Conservation (phyloP, 2,888 invertebrate genomes). For the Ichneumoninae sp. region DNA sequence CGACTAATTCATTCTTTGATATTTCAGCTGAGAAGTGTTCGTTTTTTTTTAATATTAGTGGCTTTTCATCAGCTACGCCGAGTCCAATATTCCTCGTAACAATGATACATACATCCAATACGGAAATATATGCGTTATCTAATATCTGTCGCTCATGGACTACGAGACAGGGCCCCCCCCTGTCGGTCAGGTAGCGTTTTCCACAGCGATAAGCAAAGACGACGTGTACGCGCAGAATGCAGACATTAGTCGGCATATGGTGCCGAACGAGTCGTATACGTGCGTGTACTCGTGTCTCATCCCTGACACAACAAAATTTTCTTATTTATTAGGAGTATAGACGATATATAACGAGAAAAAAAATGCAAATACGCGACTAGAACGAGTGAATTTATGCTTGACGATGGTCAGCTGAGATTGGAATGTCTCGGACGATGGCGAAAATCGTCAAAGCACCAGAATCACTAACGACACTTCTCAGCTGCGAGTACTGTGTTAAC, state of each 20-base stretch:
- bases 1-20: too few relatives aligned
- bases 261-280: slow-evolving; percentile 10
- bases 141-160: slow-evolving; percentile 1
- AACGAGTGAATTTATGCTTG: background rate
- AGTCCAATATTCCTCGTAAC: too few relatives aligned
- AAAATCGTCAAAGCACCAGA: slow-evolving; percentile 79
- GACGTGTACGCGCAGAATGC: slow-evolving; percentile 20
- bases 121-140: background rate
- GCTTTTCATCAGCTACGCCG: too few relatives aligned
- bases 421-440: slow-evolving; percentile 77
- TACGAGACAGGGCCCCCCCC: slow-evolving; percentile 4
- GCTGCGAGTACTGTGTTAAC: slow-evolving; percentile 82
- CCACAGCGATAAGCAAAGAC: slow-evolving; percentile 1
- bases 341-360: background rate
- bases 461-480: slow-evolving; percentile 72
- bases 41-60: too few relatives aligned
- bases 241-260: slow-evolving; percentile 41
- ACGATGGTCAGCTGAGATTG: slow-evolving; percentile 72
- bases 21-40: too few relatives aligned
- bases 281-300: slow-evolving; percentile 31
- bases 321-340: background rate
- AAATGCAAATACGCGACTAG: background rate
- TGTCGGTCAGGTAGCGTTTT: slow-evolving; percentile 39
- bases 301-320: slow-evolving; percentile 14
- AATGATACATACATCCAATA: too few relatives aligned